Base-by-base conservation (phyloP, 2,113 vertebrate genomes). In the Eonycteris spelaea region DNA sequence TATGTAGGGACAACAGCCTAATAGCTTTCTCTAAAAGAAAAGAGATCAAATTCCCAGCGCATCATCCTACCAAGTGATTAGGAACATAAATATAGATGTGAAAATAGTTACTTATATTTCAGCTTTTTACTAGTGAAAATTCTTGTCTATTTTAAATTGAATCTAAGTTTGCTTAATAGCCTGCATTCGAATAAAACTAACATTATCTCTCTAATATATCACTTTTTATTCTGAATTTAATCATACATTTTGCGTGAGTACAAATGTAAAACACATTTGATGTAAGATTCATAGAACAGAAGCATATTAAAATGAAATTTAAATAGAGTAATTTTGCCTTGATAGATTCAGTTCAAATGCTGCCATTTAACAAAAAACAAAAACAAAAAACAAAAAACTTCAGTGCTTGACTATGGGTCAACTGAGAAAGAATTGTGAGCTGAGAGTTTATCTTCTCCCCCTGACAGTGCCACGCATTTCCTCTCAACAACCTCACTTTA, bases 141-240 rank as follows among this genome's bases (percentile, higher is more conserved):
- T 92, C 51, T 63, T 55, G 87, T 84, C 43, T 96, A 59, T 90
- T 94, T 89, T 90, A 93, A 82, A 57, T n/a, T 70, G 70, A 93
- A 85, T 40, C 65, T 90, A 74, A 75, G 94, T 95, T 93, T 94
- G 82, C 65, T 79, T 82, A 89, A 70, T 61, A 80, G 75, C 53
- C 91, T 83, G 40, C 51, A 90, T 71, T 70, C 91, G 70, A 92
- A 90, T 75, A 84, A 92, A 92, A 85, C n/a, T 83, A 87, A 87
- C 40, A 55, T 87, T 83, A 89, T 55, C 38, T 85, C 33, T 83
- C 55, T 82, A 78, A 95, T 86, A 79, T 43, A 71, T 95, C 71
- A 51, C 80, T 96, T 94, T 94, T 86, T 91, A 95, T 92, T 83
- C 70, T 89, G 68, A 94, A 90, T 96, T 91, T 86, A 87, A 94